Evolutionary conservation across 2,888 invertebrate species (phyloP), one percentile per base, ranked within the genome.

Genomic region (Lamellibrachia columna): DNA sequence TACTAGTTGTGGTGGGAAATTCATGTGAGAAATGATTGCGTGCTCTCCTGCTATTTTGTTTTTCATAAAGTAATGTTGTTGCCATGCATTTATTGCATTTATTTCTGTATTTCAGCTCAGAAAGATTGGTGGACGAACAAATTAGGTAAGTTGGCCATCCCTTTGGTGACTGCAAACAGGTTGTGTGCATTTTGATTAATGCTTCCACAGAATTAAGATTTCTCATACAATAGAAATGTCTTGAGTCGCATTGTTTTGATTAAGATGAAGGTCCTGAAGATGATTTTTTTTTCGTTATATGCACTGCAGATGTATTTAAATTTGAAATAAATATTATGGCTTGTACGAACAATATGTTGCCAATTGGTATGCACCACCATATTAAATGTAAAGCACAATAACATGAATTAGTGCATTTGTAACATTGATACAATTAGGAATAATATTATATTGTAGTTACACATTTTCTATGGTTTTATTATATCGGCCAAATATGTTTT

Each of bases 61-160:
- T 40, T 55, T 55, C 9, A 9, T 55, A 55, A 9, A 55, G 9
- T 55, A 40, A 53, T 52, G 52, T 92, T 52, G 91, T 52, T 53
- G 90, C 15, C 15, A 90, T 3, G 9, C 28, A 52, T 1, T 40
- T 40, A 90, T 90, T 93, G 28, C 28, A 28, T 94, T 94, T 95
- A 92, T 91, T 95, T 91, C 22, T 91, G 91, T 75, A n/a, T 97
- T 97, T 58, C 97, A 99, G 99, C 96, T 99, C 99, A 0, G 98
- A 98, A 96, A 97, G 98, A 94, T 97, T 99, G 96, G 97, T 99
- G 28, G 99, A 99, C 96, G 99, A 99, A 95, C 99, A 99, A 97
- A 99, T 99, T 94, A 98, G 96, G 97, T 97, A 95, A 94, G 94
- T 90, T 52, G 40, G 53, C 52, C 28, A 40, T 92, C 15, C 15